Conservation (phyloP, 2,797 vertebrate species). For the Cyprinodon diabolis region DNA sequence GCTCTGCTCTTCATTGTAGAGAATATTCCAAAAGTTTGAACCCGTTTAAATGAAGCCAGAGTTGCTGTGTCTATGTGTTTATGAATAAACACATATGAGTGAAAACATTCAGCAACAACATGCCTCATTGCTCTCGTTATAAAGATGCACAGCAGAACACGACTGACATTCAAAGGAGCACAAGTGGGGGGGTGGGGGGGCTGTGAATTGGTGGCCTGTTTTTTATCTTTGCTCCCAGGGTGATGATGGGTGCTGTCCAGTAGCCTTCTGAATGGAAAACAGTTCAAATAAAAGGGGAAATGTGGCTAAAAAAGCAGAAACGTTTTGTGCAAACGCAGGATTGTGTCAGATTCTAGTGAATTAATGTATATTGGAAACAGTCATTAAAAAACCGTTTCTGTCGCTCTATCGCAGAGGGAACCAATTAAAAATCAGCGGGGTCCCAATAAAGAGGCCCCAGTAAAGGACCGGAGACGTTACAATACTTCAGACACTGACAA, state of each 20-base stretch:
- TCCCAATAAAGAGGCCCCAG: no score
- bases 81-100: slow-evolving; percentile 27
- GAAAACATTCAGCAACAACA: slow-evolving; percentile 43
- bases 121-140: slow-evolving; percentile 38
- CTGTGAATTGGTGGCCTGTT: slow-evolving; percentile 24
- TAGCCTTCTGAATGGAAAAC: slow-evolving; percentile 23
- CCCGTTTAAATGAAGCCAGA: slow-evolving; percentile 48
- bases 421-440: no score
- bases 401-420: background rate
- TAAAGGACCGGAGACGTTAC: no score
- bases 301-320: slow-evolving; percentile 9
- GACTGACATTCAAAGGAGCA: slow-evolving; percentile 20
- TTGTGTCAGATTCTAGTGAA: slow-evolving; percentile 35
- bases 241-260: slow-evolving; percentile 50
- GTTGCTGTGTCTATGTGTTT: slow-evolving; percentile 36
- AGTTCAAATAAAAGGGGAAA: slow-evolving; percentile 12
- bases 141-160: slow-evolving; percentile 34
- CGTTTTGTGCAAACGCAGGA: slow-evolving; percentile 20
- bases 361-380: slow-evolving; percentile 50
- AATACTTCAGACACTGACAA: no score
- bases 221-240: slow-evolving; percentile 21
- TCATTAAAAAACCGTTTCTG: background rate
- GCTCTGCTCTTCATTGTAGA: slow-evolving; percentile 3
- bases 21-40: slow-evolving; percentile 41
- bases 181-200: slow-evolving; percentile 2